Base-by-base conservation (phyloP, 2,888 invertebrate species). In the Quadroppia sp. region DNA sequence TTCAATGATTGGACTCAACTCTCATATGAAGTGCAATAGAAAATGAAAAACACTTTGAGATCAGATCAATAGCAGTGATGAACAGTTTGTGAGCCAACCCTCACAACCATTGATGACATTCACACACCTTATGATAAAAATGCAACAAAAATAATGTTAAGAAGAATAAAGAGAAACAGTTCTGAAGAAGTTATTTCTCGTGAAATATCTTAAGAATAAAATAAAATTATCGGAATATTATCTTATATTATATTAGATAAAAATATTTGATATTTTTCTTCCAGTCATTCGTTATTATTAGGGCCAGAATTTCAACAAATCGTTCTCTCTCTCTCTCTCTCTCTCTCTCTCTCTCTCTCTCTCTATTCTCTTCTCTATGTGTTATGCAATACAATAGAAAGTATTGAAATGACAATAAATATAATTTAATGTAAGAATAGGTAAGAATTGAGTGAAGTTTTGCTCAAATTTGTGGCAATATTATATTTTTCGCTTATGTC, bases 51-150 rank as follows among this genome's bases (percentile, higher is more conserved):
- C 9, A 45, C 7, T 23, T 53, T 20, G 23, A 20, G 23, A 30
- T 25, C 59, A 59, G 59, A 59, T 59, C 59, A 30, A 28, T 59
- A 20, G 59, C 59, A 32, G 20, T 59, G 59, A 30, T 59, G 30
- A 59, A 23, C 30, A 28, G 11, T 59, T 59, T 56, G 36, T 45
- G 59, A 32, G 20, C 32, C 59, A 13, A 59, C 59, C 59, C 59
- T 59, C 59, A 59, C 59, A 59, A 15, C 59, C 59, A 59, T 30
- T 59, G 59, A 59, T 59, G 59, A 59, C 59, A 59, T 59, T 59
- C 59, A 59, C 59, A 59, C 59, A 59, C 59, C 59, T 59, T 59
- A 3, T 59, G 59, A 59, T 59, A 59, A 59, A 59, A 59, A 30
- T 30, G 1, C 20, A 4, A 20, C 50, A 20, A n/a, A 50, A 50